Conservation (phyloP, 2,113 vertebrate species). For the Podiceps cristatus region DNA sequence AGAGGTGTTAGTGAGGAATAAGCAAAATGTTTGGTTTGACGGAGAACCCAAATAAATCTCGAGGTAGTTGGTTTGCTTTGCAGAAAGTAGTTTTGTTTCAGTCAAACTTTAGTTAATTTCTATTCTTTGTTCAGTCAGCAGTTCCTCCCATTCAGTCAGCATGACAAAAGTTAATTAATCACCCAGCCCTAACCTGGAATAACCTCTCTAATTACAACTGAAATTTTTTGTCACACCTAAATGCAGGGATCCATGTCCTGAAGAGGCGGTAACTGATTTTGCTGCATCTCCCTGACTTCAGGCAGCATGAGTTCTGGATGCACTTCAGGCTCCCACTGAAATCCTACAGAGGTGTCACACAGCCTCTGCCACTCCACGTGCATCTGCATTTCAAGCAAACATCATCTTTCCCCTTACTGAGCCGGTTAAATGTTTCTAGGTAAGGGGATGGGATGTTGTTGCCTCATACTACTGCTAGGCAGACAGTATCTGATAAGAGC, state of each 20-base stretch:
- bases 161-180: neutral
- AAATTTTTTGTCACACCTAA: neutral
- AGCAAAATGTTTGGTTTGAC: neutral
- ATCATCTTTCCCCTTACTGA: neutral
- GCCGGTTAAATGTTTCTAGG: neutral
- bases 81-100: neutral
- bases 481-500: neutral
- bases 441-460: neutral
- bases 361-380: accelerated
- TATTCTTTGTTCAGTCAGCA: neutral
- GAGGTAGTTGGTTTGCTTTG: neutral
- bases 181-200: neutral
- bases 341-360: neutral
- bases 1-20: neutral
- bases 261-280: neutral
- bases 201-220: neutral
- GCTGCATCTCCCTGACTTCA: neutral
- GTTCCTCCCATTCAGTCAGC: neutral
- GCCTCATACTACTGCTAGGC: neutral
- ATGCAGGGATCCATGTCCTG: neutral
- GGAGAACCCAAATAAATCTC: neutral
- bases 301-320: neutral
- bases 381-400: neutral
- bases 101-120: neutral
- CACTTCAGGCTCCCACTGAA: neutral